Base-by-base conservation (phyloP, 2,797 vertebrate genomes). In the Allobates femoralis region DNA sequence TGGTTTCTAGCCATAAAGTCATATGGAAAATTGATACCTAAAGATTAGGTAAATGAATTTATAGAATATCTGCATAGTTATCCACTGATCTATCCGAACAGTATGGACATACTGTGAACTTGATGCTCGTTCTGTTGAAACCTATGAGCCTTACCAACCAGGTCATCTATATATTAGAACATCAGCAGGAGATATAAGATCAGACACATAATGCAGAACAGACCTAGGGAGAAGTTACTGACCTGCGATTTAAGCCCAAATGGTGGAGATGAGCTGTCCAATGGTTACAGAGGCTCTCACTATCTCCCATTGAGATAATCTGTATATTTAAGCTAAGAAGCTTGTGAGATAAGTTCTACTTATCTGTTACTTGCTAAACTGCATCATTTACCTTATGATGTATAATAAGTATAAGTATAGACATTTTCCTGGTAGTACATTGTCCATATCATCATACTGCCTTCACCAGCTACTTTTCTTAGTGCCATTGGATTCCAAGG, bases 201-300 rank as follows among this genome's bases (percentile, higher is more conserved):
- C 28, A 69, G 32, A 19, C 50, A 51, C 41, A 75, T 75, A 50
- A 75, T 75, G 73, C 37, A 14, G 41, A 46, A n/a, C 41, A 46
- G 73, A 28, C 73, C 26, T 46, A 41, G 75, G 19, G 75, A 19
- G 66, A 69, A 69, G 66, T 69, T 69, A 69, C 66, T 69, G 66
- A 69, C 66, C 66, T 69, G 66, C 5, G 32, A 69, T 28, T 19
- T 69, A 21, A 32, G 34, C 30, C 66, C 30, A 69, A 69, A 69
- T 69, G 66, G 19, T 69, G 26, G 32, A 37, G 66, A 69, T 21
- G 30, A 21, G 7, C 30, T 19, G 5, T 69, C n/a, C 66, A 69
- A 69, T 30, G 19, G 62, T 30, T 66, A 32, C 30, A 66, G 28
- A 19, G 8, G 30, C 66, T 69, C 8, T 69, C 11, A 46, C 11